A percentile compares a stretch with the other conserved stretches of the same genome.
Evolutionary conservation across 2,797 vertebrate genomes (phyloP).

Genomic region (Pangasius mekongensis): DNA sequence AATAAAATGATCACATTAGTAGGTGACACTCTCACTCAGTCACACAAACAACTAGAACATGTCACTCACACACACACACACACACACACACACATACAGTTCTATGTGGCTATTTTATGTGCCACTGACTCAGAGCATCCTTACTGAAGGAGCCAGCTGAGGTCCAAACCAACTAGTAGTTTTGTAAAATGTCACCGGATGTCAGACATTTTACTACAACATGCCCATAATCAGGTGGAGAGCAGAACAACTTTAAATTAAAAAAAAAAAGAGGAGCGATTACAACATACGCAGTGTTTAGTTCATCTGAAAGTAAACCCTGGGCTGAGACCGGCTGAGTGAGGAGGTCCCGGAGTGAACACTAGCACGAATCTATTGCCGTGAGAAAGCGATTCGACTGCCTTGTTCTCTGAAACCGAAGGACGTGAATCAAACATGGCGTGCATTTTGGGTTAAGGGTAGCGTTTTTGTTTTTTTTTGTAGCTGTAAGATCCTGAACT

Average conservation of each 20-base stretch:
- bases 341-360: neutral
- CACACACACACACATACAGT: too few relatives aligned
- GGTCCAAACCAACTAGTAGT: neutral
- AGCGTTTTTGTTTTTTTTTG: neutral
- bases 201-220: slow-evolving; percentile 7
- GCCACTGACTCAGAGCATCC: slow-evolving; percentile 13
- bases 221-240: neutral
- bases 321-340: neutral
- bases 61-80: neutral
- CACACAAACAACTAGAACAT: neutral
- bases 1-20: neutral
- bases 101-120: neutral
- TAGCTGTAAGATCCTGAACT: neutral
- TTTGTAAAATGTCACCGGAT: slow-evolving; percentile 6
- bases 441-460: too few relatives aligned
- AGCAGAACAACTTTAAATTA: neutral
- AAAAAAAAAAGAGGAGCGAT: neutral
- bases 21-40: neutral
- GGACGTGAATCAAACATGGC: neutral
- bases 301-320: neutral
- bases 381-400: neutral
- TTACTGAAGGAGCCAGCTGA: neutral
- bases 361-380: neutral
- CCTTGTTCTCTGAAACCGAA: neutral
- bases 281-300: neutral